Evolutionary conservation across 2,797 vertebrate species (phyloP).

Genomic region (Oreochromis grahami): DNA sequence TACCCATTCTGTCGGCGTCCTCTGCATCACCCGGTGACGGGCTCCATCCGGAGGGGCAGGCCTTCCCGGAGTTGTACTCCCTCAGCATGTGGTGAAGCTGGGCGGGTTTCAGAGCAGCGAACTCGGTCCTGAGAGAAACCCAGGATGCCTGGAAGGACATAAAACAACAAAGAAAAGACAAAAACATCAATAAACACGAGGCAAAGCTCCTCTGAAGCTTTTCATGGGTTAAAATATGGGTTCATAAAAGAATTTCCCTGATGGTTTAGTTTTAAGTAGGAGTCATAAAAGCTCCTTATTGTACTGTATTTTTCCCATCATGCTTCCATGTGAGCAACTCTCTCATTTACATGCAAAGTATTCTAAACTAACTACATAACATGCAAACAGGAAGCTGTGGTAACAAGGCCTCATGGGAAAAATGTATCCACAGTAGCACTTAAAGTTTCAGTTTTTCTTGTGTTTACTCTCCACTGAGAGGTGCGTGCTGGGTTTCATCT

Average conservation of each 20-base stretch:
- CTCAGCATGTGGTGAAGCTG: constrained; percentile 81
- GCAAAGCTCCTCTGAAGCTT: neutral
- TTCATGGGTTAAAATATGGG: neutral
- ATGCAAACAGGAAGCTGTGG: neutral
- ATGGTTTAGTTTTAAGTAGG: neutral
- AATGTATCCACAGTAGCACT: neutral
- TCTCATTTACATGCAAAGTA: constrained; percentile 29
- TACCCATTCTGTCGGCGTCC: constrained; percentile 68
- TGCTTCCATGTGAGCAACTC: neutral
- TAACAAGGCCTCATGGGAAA: constrained; percentile 29
- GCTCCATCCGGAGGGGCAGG: constrained; percentile 63
- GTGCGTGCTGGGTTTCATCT: neutral
- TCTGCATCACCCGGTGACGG: constrained; percentile 52
- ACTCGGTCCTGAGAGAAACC: constrained; percentile 72
- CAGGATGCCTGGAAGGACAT: constrained; percentile 66
- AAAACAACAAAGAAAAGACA: neutral
- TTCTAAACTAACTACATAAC: constrained; percentile 7
- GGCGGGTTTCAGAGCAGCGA: constrained; percentile 69
- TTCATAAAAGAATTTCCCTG: neutral
- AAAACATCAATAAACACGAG: neutral
- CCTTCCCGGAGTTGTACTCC: constrained; percentile 66
- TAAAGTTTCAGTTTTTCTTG: neutral
- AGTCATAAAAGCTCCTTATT: neutral
- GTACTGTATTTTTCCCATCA: neutral
- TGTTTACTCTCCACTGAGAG: neutral